These are phyloP conservation scores for Aphidoletes aphidimyza DNA, from an alignment of 2,888 invertebrate species.

Conservation along the genomic window DNA sequence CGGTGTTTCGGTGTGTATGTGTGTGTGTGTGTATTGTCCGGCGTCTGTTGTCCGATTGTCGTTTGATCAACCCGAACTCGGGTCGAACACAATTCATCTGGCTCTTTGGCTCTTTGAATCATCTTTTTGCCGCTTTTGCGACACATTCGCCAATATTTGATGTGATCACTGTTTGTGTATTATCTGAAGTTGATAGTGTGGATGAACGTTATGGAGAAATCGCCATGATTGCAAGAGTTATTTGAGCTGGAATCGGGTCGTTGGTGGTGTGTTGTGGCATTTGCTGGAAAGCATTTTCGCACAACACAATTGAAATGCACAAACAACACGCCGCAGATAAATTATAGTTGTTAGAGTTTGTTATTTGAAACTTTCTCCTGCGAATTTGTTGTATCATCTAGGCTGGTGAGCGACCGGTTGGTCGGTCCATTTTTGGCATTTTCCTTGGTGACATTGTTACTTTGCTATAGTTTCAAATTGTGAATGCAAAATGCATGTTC, in stretches of 20 bases:
- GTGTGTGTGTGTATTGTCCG: too few species aligned
- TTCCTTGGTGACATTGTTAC: not conserved
- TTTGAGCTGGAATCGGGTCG: not conserved
- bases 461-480: not conserved
- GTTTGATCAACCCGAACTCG: not conserved
- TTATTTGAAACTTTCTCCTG: not conserved
- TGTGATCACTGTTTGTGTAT: too few species aligned
- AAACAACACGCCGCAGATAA: slow-evolving; percentile 28
- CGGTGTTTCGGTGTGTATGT: too few species aligned
- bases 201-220: too few species aligned
- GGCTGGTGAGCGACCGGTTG: too few species aligned
- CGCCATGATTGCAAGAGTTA: too few species aligned
- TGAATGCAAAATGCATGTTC: not conserved
- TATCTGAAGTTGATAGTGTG: too few species aligned
- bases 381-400: not conserved
- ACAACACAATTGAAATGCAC: not conserved
- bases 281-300: not conserved
- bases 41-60: not conserved
- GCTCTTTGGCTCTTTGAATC: not conserved
- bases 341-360: slow-evolving; percentile 31
- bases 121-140: not conserved
- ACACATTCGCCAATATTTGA: not conserved
- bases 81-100: not conserved
- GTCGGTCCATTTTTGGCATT: not conserved
- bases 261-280: slow-evolving; percentile 21